These are phyloP conservation scores for Corythucha ciliata DNA, from an alignment of 2,888 invertebrate species.

Conservation along the genomic window DNA sequence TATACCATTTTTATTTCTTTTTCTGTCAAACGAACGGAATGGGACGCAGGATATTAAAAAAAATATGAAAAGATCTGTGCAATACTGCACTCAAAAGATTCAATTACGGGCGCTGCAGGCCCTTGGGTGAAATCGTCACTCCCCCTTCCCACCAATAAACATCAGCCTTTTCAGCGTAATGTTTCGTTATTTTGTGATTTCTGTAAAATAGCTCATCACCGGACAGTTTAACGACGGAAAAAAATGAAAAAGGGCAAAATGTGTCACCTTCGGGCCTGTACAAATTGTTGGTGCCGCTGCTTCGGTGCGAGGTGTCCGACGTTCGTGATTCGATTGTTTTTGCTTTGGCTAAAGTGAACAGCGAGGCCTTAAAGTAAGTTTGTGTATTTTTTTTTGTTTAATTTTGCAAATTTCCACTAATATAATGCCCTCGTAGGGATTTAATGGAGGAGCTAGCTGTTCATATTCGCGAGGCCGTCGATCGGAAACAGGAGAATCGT, in stretches of 20 bases:
- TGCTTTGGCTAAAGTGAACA: slow-evolving; percentile 91
- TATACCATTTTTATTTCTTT: no score
- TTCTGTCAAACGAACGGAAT: no score
- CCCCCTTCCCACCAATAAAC: background rate
- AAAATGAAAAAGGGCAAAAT: slow-evolving; percentile 61
- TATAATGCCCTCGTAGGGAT: slow-evolving; percentile 55
- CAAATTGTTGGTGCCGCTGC: slow-evolving; percentile 82
- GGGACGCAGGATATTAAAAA: no score
- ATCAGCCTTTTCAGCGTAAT: background rate
- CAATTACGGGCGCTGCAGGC: no score
- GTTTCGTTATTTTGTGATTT: no score
- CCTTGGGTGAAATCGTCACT: no score
- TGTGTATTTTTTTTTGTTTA: background rate
- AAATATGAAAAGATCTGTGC: no score
- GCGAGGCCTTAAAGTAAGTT: slow-evolving; percentile 81
- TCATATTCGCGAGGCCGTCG: slow-evolving; percentile 89
- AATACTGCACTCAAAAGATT: no score
- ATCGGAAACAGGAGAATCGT: slow-evolving; percentile 95
- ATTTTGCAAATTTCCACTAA: background rate
- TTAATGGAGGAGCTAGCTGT: slow-evolving; percentile 90
- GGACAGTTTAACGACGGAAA: slow-evolving; percentile 76
- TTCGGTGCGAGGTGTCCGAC: slow-evolving; percentile 87
- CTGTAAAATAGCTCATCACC: slow-evolving; percentile 65
- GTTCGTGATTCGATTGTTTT: slow-evolving; percentile 89
- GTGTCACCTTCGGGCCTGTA: slow-evolving; percentile 80